Conservation (phyloP, 2,113 vertebrate genomes). For the Cygnus buccinator region DNA sequence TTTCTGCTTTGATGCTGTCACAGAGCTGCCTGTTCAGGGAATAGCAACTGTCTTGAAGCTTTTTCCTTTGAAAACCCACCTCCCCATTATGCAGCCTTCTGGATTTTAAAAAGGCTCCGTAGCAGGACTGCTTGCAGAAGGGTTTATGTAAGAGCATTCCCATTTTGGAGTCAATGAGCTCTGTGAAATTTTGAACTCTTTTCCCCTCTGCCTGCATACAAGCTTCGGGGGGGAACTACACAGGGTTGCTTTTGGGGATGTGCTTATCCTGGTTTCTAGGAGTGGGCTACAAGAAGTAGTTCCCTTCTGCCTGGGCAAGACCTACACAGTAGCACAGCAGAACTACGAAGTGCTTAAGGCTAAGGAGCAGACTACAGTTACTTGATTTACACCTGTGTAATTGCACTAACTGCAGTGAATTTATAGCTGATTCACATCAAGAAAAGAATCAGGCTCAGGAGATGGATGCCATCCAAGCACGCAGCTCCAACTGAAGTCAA, state of each 20-base stretch:
- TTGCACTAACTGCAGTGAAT: neutral
- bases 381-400: neutral
- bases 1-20: constrained; percentile 46
- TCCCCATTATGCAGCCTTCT: neutral
- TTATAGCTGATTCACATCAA: constrained; percentile 9
- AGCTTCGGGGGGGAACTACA: neutral
- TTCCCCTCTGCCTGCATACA: neutral
- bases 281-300: neutral
- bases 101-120: neutral
- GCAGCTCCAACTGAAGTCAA: neutral
- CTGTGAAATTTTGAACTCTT: neutral
- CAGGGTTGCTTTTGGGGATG: neutral
- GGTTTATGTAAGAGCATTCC: neutral
- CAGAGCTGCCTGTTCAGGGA: constrained; percentile 48
- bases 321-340: neutral
- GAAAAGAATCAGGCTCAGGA: neutral
- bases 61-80: constrained; percentile 32
- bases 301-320: neutral
- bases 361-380: neutral
- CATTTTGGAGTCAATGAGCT: neutral
- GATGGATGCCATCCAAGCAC: neutral
- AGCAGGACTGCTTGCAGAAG: neutral
- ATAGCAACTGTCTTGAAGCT: constrained; percentile 13
- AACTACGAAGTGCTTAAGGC: neutral
- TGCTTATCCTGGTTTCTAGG: neutral